These are phyloP conservation scores for Synergus umbraculus DNA, from an alignment of 2,888 invertebrate genomes.

Conservation along the genomic window DNA sequence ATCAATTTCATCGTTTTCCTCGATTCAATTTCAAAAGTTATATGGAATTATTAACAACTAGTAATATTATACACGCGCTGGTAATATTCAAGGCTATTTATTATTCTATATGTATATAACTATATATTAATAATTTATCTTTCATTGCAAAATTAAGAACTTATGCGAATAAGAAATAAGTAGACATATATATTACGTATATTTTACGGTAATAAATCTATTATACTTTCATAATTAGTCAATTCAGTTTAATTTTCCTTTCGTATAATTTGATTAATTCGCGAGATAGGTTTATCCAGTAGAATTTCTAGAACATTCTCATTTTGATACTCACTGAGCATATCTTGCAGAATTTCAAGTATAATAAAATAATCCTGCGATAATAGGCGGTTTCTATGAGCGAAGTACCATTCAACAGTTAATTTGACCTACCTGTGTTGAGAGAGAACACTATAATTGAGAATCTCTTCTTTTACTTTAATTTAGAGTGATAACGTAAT, in stretches of 20 bases:
- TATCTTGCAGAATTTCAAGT: constrained; percentile 39
- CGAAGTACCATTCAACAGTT: constrained; percentile 58
- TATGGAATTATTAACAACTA: too few relatives aligned
- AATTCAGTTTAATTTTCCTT: not conserved
- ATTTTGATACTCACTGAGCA: not conserved
- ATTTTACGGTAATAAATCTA: not conserved
- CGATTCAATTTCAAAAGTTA: too few relatives aligned
- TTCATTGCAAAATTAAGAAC: too few relatives aligned
- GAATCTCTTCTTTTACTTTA: too few relatives aligned
- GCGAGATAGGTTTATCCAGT: not conserved
- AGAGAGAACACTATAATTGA: constrained; percentile 38
- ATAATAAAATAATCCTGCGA: constrained; percentile 53
- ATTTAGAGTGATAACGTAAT: too few relatives aligned
- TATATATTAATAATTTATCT: too few relatives aligned
- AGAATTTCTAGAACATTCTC: constrained; percentile 9
- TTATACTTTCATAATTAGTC: not conserved
- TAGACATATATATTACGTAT: too few relatives aligned
- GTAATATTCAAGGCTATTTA: too few relatives aligned
- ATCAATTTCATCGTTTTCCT: too few relatives aligned
- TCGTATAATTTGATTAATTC: not conserved
- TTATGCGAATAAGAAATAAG: too few relatives aligned
- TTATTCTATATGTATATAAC: too few relatives aligned
- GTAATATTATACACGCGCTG: too few relatives aligned
- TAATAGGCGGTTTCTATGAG: constrained; percentile 54
- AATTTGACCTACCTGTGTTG: constrained; percentile 57